Evolutionary conservation across 2,888 invertebrate genomes (phyloP).

Genomic region (Sinelater perroti): DNA sequence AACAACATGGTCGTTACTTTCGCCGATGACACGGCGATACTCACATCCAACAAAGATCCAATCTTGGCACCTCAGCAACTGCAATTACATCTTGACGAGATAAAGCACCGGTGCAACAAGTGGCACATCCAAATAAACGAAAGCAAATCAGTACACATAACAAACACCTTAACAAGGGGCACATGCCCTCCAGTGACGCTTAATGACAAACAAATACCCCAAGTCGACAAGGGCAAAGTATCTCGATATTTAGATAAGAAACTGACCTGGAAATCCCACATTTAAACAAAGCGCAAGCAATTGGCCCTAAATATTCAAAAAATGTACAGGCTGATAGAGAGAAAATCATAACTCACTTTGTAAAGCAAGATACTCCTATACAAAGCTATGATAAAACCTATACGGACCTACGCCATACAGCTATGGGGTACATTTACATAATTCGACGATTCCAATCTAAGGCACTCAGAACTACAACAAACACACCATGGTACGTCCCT

Average conservation of each 20-base stretch:
- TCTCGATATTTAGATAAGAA: constrained; percentile 8
- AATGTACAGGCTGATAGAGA: constrained; percentile 1
- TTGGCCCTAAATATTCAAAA: constrained; percentile 8
- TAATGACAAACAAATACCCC: constrained; percentile 13
- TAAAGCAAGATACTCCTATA: constrained; percentile 6
- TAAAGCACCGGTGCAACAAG: constrained; percentile 17
- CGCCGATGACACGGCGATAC: constrained; percentile 10
- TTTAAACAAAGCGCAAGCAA: constrained; percentile 12
- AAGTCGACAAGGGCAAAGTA: constrained; percentile 8
- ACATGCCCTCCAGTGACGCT: constrained; percentile 11
- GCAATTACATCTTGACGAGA: constrained; percentile 27
- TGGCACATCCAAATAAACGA: constrained; percentile 38
- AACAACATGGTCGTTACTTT: constrained; percentile 14
- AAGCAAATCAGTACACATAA: constrained; percentile 36
- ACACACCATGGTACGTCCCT: constrained; percentile 3
- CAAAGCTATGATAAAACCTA: constrained; percentile 7
- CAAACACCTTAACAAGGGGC: constrained; percentile 9
- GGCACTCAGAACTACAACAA: background rate
- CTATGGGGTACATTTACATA: background rate
- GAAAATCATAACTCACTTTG: background rate
- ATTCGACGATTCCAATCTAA: background rate
- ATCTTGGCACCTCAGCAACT: constrained; percentile 1
- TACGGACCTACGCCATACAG: background rate
- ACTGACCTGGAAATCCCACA: constrained; percentile 1
- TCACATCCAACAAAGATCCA: constrained; percentile 1